Conservation (phyloP, 2,113 vertebrate genomes). For the Antechinus flavipes region DNA sequence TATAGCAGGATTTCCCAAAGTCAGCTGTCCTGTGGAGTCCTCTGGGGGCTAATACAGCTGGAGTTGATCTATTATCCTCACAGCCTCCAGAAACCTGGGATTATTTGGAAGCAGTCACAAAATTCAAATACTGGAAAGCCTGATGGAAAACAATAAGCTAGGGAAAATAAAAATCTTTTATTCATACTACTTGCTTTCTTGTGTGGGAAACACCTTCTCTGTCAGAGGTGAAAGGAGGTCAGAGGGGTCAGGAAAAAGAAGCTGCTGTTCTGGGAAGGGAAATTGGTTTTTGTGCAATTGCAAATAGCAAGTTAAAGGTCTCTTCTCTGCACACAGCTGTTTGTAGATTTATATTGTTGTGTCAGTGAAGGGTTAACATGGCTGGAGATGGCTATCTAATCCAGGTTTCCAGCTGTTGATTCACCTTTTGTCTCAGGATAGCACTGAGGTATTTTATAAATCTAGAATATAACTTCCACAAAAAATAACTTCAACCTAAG, state of each 20-base stretch:
- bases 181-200: not conserved
- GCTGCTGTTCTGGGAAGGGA: not conserved
- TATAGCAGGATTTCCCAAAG: not conserved
- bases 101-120: not conserved
- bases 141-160: not conserved
- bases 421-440: not conserved
- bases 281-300: not conserved
- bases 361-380: not conserved
- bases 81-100: slow-evolving; percentile 9
- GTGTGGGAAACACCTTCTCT: not conserved
- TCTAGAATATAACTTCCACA: not conserved
- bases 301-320: not conserved
- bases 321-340: not conserved
- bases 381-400: not conserved
- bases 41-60: not conserved
- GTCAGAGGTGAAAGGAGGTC: not conserved
- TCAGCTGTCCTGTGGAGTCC: not conserved
- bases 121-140: not conserved
- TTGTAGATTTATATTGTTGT: not conserved
- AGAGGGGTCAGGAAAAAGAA: too few relatives aligned
- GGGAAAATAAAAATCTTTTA: not conserved
- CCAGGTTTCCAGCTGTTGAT: not conserved
- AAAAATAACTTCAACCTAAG: not conserved
- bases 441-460: not conserved
- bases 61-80: not conserved